These are phyloP conservation scores for Lamprologus speciosus DNA, from an alignment of 2,113 vertebrate species.

Conservation along the genomic window DNA sequence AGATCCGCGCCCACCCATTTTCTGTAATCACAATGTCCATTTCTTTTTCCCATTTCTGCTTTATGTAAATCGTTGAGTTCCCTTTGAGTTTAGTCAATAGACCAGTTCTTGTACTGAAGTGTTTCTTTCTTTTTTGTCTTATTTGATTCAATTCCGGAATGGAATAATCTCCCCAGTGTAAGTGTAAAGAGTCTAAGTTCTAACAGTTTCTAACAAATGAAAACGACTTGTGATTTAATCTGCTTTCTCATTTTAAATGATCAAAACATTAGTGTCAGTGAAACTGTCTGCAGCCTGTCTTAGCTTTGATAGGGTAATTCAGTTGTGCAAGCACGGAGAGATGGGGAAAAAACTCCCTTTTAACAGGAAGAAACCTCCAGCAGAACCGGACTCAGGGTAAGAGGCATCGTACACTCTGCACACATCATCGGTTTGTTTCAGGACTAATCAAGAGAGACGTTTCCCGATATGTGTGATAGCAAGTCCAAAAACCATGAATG, in stretches of 20 bases:
- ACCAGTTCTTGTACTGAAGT: neutral
- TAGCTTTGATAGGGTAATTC: neutral
- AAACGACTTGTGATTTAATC: neutral
- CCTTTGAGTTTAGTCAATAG: too few species aligned
- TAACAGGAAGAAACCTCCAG: neutral
- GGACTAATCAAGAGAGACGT: neutral
- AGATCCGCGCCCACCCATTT: too few species aligned
- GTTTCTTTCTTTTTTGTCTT: neutral
- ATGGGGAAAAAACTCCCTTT: rapidly evolving
- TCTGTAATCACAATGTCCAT: too few species aligned
- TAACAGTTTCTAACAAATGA: neutral
- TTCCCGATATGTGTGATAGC: neutral
- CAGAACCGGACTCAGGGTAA: neutral
- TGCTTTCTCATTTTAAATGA: neutral
- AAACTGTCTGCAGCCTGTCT: neutral
- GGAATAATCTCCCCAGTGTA: neutral
- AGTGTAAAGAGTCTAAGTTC: neutral
- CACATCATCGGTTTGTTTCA: neutral
- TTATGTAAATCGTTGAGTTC: too few species aligned
- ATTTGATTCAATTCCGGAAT: neutral
- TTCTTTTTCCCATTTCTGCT: too few species aligned
- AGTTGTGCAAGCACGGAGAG: neutral
- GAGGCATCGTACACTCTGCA: neutral
- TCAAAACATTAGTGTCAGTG: neutral
- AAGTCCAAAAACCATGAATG: neutral